Base-by-base conservation (phyloP, 37 sponge, comb jelly and placozoan genomes). In the Ephydatia muelleri region DNA sequence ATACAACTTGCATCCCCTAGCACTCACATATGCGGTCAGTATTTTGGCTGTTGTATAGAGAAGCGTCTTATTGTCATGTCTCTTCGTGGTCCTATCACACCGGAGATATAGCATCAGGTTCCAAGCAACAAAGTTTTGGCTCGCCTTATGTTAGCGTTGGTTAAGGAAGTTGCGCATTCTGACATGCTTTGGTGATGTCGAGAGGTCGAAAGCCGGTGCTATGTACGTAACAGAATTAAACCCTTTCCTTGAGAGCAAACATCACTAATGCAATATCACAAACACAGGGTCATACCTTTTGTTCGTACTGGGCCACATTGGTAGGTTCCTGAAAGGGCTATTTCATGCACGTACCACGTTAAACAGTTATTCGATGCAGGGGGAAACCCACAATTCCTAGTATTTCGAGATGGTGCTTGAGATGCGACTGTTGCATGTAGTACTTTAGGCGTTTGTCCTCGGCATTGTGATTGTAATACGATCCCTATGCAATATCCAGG, bases 391-490 rank as follows among this genome's bases (percentile, higher is more conserved):
- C 82, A 32, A 66, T 38, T 47, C 84, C 75, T 37, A 75, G 33
- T 25, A 31, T 65, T 38, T 39, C 75, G 38, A 83, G 76, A 2
- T 47, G 75, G 23, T 75, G 49, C n/a, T 38, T 83, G 30, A 83
- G 30, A 3, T 75, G 65, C 23, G 84, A 76, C 25, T 83, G 30
- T 67, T 57, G 57, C 28, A 65, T 65, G 31, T 83, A 83, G 67
- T 83, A 76, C 27, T 74, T 25, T 38, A 83, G 38, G 64, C 75
- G 67, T 23, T 75, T 74, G 36, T 83, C 84, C n/a, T 83, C 76
- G n/a, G 75, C 36, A 47, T 67, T 83, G 73, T 83, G 74, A 76
- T 75, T 75, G 26, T 83, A 37, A 32, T 65, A 32, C 67, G 75
- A 75, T 6, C 84, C 84, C 84, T 83, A 64, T 14, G 23, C 43